These are phyloP conservation scores for Limosa lapponica DNA, from an alignment of 2,797 vertebrate species.

Conservation along the genomic window DNA sequence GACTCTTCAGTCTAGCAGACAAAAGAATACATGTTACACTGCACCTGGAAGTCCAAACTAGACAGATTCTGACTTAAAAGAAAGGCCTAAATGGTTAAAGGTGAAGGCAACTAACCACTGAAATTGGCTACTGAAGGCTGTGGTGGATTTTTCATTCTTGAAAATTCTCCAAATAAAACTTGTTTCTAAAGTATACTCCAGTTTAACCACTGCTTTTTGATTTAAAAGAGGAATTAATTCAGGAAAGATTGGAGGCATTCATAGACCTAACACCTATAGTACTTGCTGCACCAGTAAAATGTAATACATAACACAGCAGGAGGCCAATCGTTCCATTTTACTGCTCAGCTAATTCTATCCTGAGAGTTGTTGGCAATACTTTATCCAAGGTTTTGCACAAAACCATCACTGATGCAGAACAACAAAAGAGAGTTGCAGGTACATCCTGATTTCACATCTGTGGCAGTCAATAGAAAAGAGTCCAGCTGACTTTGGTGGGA, in stretches of 20 bases:
- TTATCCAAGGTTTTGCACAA: conserved; percentile 3
- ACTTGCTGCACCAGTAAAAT: not conserved
- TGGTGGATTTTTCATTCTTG: not conserved
- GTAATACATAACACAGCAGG: not conserved
- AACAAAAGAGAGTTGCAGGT: not conserved
- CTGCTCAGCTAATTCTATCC: not conserved
- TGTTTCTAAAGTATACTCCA: not conserved
- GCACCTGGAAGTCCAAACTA: not conserved
- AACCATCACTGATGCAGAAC: not conserved
- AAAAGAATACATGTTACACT: not conserved
- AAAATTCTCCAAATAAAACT: not conserved
- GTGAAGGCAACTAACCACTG: not conserved
- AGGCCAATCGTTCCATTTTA: not conserved
- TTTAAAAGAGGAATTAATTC: conserved; percentile 28
- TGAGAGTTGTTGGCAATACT: not conserved
- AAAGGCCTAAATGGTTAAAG: not conserved
- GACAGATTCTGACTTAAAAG: not conserved
- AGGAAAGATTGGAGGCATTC: not conserved
- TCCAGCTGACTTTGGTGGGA: not conserved
- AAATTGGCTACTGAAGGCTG: not conserved
- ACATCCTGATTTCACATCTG: not conserved
- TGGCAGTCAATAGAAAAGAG: not conserved
- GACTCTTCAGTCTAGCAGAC: not conserved
- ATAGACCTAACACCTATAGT: not conserved
- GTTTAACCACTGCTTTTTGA: not conserved